phyloP scores from a whole-genome alignment of 2,888 invertebrate species.

The Stenoptilia bipunctidactyla region DNA sequence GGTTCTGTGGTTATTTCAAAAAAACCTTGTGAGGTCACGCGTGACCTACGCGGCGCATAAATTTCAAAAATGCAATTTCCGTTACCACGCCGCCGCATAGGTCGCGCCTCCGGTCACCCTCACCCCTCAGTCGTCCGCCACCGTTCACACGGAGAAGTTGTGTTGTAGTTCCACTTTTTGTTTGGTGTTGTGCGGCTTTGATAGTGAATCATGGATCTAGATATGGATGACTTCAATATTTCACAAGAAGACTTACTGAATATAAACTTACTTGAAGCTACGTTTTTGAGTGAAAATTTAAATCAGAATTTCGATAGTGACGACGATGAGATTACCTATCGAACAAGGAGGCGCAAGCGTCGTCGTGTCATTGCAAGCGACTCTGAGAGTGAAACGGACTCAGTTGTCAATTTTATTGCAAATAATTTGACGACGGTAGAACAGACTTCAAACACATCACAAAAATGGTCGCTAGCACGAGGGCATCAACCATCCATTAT shows the following conservation, averaged over 20 bases:
- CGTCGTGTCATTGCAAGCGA: conserved; percentile 7
- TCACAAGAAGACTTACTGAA: conserved; percentile 10
- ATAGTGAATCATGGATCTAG: conserved; percentile 7
- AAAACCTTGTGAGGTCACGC: conserved; percentile 10
- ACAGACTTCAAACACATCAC: neutral
- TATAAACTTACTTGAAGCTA: conserved; percentile 9
- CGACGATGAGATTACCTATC: neutral
- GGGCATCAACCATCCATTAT: conserved; percentile 5
- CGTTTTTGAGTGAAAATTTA: conserved; percentile 7
- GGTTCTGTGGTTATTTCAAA: conserved; percentile 6
- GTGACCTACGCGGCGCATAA: conserved; percentile 11
- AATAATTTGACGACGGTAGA: neutral
- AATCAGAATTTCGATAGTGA: neutral
- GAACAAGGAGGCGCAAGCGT: conserved; percentile 4
- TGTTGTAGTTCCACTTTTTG: too few relatives aligned
- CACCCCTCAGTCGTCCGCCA: conserved; percentile 6
- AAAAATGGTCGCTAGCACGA: conserved; percentile 8
- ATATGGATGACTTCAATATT: conserved; percentile 9
- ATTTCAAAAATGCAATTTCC: conserved; percentile 7
- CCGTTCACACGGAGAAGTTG: conserved; percentile 9
- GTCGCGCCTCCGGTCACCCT: conserved; percentile 10
- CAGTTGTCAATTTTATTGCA: neutral
- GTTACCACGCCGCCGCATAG: conserved; percentile 7
- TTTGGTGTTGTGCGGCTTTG: neutral
- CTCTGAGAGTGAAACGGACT: conserved; percentile 3